phyloP scores from a whole-genome alignment of 2,797 vertebrate genomes.

The Champsocephalus esox region DNA sequence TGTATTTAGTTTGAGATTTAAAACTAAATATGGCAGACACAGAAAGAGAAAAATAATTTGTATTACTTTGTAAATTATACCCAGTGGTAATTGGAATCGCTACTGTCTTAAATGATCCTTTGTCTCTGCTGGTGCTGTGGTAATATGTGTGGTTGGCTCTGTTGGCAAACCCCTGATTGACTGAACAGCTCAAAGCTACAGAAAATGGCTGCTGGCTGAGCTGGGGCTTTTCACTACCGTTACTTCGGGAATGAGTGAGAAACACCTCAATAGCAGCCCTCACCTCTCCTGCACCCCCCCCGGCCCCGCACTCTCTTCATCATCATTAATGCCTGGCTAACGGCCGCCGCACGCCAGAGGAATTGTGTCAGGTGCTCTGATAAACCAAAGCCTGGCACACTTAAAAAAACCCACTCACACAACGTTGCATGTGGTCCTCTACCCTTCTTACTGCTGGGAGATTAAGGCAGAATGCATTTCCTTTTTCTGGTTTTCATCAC shows the following conservation, averaged over 20 bases:
- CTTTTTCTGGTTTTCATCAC: constrained; percentile 36
- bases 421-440: constrained; percentile 41
- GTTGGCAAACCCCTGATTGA: constrained; percentile 63
- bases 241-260: constrained; percentile 74
- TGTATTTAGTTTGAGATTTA: not conserved
- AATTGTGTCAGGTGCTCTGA: constrained; percentile 69
- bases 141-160: constrained; percentile 57
- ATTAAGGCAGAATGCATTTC: constrained; percentile 53
- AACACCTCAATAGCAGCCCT: constrained; percentile 69
- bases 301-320: constrained; percentile 67
- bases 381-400: constrained; percentile 63
- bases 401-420: constrained; percentile 55
- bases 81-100: constrained; percentile 26
- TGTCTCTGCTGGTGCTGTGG: constrained; percentile 41
- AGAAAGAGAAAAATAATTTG: constrained; percentile 7
- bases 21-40: constrained; percentile 7
- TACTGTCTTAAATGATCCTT: constrained; percentile 39
- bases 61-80: constrained; percentile 9
- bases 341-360: constrained; percentile 52
- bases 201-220: constrained; percentile 75
- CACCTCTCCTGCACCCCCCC: constrained; percentile 40
- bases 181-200: constrained; percentile 67
- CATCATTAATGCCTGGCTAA: constrained; percentile 80
- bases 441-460: constrained; percentile 31
- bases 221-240: constrained; percentile 62